phyloP scores from a whole-genome alignment of 2,888 invertebrate genomes.

The Ariolimax columbianus region DNA sequence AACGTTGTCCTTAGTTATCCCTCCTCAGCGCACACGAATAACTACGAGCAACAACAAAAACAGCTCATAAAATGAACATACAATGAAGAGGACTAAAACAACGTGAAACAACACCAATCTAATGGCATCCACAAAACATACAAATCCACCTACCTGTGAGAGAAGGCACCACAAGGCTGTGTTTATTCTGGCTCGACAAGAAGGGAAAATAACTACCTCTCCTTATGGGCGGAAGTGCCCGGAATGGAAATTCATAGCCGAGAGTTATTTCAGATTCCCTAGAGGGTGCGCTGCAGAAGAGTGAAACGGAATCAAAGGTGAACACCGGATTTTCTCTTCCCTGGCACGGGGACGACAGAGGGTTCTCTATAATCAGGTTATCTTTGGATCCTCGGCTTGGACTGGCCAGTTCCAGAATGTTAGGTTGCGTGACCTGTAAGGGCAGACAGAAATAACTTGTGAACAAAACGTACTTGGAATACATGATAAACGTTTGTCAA shows the following conservation, averaged over 20 bases:
- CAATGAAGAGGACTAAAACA: no score
- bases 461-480: no score
- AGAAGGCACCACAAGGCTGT: slow-evolving; percentile 53
- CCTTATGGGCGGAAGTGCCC: slow-evolving; percentile 47
- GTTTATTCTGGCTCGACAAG: slow-evolving; percentile 45
- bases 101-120: no score
- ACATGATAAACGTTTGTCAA: no score
- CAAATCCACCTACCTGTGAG: no score
- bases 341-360: neutral
- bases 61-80: no score
- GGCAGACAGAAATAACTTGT: neutral
- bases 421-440: slow-evolving; percentile 48
- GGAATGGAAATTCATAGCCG: slow-evolving; percentile 36
- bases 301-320: slow-evolving; percentile 49
- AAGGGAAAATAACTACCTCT: slow-evolving; percentile 57
- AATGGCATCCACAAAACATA: no score
- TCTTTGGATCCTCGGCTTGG: slow-evolving; percentile 34
- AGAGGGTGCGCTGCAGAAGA: slow-evolving; percentile 53
- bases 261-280: slow-evolving; percentile 20
- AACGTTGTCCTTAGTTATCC: no score
- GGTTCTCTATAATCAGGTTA: slow-evolving; percentile 25
- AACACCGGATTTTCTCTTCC: slow-evolving; percentile 56
- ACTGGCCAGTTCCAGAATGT: slow-evolving; percentile 26
- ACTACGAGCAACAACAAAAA: no score
- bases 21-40: no score